These are phyloP conservation scores for Peromyscus leucopus DNA, from an alignment of 2,113 vertebrate species.

Conservation along the genomic window DNA sequence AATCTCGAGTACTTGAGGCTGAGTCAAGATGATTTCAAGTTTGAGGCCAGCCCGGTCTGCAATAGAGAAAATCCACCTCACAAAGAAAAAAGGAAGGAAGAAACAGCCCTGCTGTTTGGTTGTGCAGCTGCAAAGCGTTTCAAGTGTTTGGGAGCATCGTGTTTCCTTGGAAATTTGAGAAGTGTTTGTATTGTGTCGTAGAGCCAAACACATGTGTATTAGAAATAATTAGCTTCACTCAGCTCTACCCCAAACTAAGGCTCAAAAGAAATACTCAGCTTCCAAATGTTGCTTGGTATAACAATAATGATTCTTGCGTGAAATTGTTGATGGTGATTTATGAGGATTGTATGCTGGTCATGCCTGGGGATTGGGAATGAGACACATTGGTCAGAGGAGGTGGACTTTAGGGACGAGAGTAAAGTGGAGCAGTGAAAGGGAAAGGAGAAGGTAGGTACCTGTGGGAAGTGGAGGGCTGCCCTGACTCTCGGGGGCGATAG, in stretches of 20 bases:
- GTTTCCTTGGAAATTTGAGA: constrained; percentile 47
- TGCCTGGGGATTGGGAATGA: constrained; percentile 4
- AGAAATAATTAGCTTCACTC: background rate
- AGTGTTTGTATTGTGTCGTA: constrained; percentile 18
- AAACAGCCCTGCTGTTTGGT: no score
- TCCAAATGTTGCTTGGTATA: background rate
- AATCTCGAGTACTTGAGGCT: background rate
- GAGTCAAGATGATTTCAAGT: background rate
- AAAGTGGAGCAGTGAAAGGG: background rate
- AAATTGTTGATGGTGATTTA: background rate
- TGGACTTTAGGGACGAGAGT: background rate
- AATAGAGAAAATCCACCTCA: background rate
- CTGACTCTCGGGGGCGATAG: background rate
- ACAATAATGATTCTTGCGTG: background rate
- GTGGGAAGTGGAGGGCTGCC: background rate
- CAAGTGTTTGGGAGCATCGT: background rate
- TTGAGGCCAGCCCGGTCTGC: background rate
- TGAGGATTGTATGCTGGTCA: background rate
- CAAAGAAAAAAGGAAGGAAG: background rate
- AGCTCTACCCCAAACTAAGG: background rate
- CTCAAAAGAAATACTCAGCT: background rate
- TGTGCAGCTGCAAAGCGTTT: background rate
- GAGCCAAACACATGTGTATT: background rate
- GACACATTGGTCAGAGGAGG: background rate
- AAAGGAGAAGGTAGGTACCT: background rate